Conservation (phyloP, 2,888 invertebrate species). For the Dryocosmus kuriphilus region DNA sequence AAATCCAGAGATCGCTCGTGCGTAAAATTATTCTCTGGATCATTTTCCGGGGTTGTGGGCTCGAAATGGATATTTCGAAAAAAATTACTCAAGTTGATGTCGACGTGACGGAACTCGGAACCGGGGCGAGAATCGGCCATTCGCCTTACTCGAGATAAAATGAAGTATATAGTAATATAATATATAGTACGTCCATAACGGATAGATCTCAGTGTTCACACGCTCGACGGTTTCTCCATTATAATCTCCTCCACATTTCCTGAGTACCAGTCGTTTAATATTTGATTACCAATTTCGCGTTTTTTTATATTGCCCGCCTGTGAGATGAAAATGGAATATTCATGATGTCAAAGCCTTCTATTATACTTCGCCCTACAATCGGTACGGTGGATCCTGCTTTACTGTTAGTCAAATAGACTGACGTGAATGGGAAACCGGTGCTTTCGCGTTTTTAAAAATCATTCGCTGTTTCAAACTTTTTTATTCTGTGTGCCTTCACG, state of each 20-base stretch:
- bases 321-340: slow-evolving; percentile 6
- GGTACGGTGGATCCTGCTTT: neutral
- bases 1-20: neutral
- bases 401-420: neutral
- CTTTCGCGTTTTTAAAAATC: neutral
- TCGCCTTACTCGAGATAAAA: slow-evolving; percentile 24
- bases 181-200: neutral
- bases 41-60: neutral
- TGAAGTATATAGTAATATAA: neutral
- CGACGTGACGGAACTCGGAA: slow-evolving; percentile 19
- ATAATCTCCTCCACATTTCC: neutral
- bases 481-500: neutral
- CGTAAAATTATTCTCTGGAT: neutral
- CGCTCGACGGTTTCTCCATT: neutral
- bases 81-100: neutral
- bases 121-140: slow-evolving; percentile 19
- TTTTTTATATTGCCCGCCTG: neutral
- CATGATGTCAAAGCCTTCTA: slow-evolving; percentile 2
- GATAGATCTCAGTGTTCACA: neutral
- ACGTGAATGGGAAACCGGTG: neutral
- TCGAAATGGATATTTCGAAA: neutral
- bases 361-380: neutral
- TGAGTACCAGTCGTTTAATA: neutral
- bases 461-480: neutral
- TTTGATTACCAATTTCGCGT: slow-evolving; percentile 1